Evolutionary conservation across 1,140 invertebrate species (phyloP), one percentile per base, ranked within the genome.

Genomic region (Cydia fagiglandana): DNA sequence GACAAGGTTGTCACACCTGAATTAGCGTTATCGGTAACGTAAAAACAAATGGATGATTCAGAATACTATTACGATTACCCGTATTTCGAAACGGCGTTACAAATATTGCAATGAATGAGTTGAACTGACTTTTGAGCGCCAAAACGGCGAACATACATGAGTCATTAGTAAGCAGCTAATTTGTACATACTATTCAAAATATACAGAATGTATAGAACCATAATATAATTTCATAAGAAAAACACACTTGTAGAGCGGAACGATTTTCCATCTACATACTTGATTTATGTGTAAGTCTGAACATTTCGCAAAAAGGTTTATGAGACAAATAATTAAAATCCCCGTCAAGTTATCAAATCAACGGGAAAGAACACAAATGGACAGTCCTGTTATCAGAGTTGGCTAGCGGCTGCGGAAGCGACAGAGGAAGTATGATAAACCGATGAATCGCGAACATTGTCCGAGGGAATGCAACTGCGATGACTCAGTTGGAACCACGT

Each of bases 341-440:
- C 53, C 2, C 15, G 4, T 61, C 20, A 24, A 20, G 53, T 61
- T 61, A 61, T 61, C 20, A 61, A n/a, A 17, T 15, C 2, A 24
- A 61, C 56, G 0, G 56, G 56, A 24, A 61, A 41, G 30, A 68
- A 68, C 24, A 30, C 7, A 64, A 10, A 64, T 77, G 61, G 76
- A 79, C 75, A 77, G 64, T 34, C n/a, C 79, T 70, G 80, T 84
- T 90, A 90, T 91, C 89, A 78, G 74, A 77, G 75, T 68, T 74
- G 79, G 76, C 78, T 79, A 79, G 77, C 76, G 79, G 76, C 28
- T 78, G 83, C 89, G 90, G 90, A 92, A 91, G 82, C 81, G 81
- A 53, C 77, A 84, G 79, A 88, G 90, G 90, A 92, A 89, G 83
- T 78, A 64, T 83, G 89, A 91, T 92, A 90, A 83, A 83, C 76